Conservation (phyloP, 92 coral and sea anemone species). For the Actinostola sp. region DNA sequence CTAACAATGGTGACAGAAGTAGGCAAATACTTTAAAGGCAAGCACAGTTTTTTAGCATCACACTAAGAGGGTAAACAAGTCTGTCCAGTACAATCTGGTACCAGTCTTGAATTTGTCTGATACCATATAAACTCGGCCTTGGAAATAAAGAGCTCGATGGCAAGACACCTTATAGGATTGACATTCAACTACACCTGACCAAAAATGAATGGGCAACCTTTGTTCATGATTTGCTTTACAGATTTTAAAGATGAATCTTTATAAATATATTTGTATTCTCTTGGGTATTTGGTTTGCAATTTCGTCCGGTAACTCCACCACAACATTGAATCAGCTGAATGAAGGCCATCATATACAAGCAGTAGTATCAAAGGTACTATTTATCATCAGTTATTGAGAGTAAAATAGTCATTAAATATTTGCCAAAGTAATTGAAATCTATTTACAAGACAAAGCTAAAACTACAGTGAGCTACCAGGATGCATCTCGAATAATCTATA, state of each 20-base stretch:
- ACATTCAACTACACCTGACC: no score
- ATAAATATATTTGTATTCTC: constrained; percentile 17
- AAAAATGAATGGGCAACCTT: no score
- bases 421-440: constrained; percentile 24
- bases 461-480: constrained; percentile 16
- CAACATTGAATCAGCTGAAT: neutral
- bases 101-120: no score
- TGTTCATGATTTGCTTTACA: neutral
- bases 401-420: constrained; percentile 1
- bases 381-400: neutral
- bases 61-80: no score
- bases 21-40: no score
- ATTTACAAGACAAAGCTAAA: constrained; percentile 13
- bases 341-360: constrained; percentile 1
- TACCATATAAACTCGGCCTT: no score
- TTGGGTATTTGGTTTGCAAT: neutral
- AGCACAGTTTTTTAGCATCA: no score
- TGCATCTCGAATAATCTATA: constrained; percentile 6
- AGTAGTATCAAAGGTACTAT: neutral
- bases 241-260: neutral
- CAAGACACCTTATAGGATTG: no score
- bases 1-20: no score
- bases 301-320: neutral
- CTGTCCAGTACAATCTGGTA: no score
- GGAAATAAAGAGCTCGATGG: no score